Percentiles rank a stretch among this genome's conserved stretches.
Evolutionary conservation across 2,797 vertebrate species (phyloP).

Genomic region (Silurus lanzhouensis): DNA sequence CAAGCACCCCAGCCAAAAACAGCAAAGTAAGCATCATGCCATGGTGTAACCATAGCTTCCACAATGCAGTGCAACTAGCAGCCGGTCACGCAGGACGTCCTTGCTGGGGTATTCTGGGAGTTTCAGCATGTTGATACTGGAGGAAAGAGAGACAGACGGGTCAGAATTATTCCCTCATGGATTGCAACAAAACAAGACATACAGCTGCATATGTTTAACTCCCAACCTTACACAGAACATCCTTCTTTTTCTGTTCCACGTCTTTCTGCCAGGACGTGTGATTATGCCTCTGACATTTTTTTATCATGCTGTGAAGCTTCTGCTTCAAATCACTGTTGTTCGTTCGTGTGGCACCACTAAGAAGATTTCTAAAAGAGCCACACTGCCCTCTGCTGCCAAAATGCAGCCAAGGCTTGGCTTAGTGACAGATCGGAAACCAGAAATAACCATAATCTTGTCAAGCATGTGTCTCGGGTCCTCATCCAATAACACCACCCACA

Average conservation of each 20-base stretch:
- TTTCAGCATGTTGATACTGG: constrained; percentile 99
- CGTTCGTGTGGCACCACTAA: background rate
- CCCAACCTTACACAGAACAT: background rate
- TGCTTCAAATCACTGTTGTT: constrained; percentile 31
- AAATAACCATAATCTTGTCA: background rate
- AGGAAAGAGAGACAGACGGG: constrained; percentile 43
- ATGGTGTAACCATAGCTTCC: constrained; percentile 98
- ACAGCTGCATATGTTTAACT: constrained; percentile 26
- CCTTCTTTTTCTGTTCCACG: constrained; percentile 24
- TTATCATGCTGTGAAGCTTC: constrained; percentile 13
- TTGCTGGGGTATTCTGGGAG: constrained; percentile 95
- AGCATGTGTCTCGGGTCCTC: background rate
- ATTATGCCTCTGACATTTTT: constrained; percentile 22
- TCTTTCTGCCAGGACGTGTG: constrained; percentile 4
- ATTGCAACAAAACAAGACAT: background rate
- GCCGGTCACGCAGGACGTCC: constrained; percentile 90
- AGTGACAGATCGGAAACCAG: background rate
- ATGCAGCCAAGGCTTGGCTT: background rate
- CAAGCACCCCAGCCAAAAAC: constrained; percentile 16
- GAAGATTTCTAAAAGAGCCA: constrained; percentile 51
- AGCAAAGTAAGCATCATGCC: constrained; percentile 74
- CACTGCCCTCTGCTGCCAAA: constrained; percentile 68
- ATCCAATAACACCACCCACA: background rate
- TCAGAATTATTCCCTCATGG: background rate
- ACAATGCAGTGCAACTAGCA: constrained; percentile 95